These are phyloP conservation scores for Etheostoma perlongum DNA, from an alignment of 2,797 vertebrate species.

Conservation along the genomic window DNA sequence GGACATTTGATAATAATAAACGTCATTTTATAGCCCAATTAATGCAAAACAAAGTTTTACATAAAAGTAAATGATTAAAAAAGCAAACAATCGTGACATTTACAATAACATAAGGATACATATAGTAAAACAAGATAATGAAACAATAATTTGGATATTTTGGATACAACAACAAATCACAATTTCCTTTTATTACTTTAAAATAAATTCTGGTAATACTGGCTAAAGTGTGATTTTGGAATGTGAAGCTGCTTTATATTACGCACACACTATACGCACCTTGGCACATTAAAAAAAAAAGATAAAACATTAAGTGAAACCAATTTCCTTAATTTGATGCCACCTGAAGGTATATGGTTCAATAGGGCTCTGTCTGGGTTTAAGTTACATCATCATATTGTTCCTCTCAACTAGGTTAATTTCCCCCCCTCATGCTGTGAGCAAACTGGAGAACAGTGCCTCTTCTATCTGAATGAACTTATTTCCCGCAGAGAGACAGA, in stretches of 20 bases:
- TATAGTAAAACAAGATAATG: no score
- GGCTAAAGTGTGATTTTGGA: neutral
- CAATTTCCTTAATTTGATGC: slow-evolving; percentile 34
- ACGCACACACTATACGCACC: neutral
- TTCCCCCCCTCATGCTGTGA: slow-evolving; percentile 60
- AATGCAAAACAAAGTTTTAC: neutral
- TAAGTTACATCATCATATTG: slow-evolving; percentile 54
- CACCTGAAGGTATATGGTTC: slow-evolving; percentile 32
- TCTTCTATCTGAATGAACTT: slow-evolving; percentile 52
- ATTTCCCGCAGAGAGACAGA: slow-evolving; percentile 58
- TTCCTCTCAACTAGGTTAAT: slow-evolving; percentile 56
- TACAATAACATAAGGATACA: neutral
- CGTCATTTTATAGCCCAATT: no score
- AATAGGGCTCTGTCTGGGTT: slow-evolving; percentile 26
- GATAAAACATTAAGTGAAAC: neutral
- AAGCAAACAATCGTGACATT: neutral
- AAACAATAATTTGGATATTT: neutral
- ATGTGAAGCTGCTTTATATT: neutral
- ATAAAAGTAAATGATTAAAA: no score
- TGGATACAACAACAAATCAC: neutral
- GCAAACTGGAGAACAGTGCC: slow-evolving; percentile 62
- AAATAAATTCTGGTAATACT: neutral
- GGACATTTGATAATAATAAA: neutral
- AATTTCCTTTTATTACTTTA: neutral
- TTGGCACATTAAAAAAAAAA: neutral